Base-by-base conservation (phyloP, 2,113 vertebrate genomes). In the Catagonus wagneri region DNA sequence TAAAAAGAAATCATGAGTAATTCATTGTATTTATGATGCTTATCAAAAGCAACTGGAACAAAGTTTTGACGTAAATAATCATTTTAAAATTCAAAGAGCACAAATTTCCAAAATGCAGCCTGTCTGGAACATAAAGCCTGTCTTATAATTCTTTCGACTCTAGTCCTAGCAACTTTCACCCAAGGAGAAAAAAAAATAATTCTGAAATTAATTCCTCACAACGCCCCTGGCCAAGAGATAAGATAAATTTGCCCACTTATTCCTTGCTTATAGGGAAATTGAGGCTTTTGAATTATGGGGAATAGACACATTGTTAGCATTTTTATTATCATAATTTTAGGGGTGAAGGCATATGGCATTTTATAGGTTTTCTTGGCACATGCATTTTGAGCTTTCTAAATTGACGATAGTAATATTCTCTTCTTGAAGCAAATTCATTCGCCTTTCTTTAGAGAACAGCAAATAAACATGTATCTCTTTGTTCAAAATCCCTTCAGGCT, bases 301-400 rank as follows among this genome's bases (percentile, higher is more conserved):
- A 91, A 83, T 63, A 97, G 74, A 96, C 25, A 95, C 8, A 83
- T 94, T 97, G 94, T 97, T 96, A 96, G 36, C 89, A 91, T 89
- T 95, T 96, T 95, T 94, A 93, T 93, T 96, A 96, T 90, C 20
- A 87, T 81, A 97, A 96, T 96, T 97, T 95, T 96, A 93, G 25
- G 74, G 54, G 75, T 91, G 65, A 97, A 87, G 22, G 23, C 88
- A 96, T 97, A 93, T 90, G 93, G 88, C 8, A 80, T 89, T 95
- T 93, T 86, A 85, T 80, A 58, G 44, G n/a, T 88, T 97, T 95
- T 85, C 80, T 61, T 86, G 65, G 44, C 54, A 86, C 63, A 91
- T 75, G 61, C 4, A 93, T 97, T 97, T 86, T 83, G 15, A 94
- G 81, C 22, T 78, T 90, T 89, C 86, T 63, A 92, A 96, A 97